Evolutionary conservation across 2,113 vertebrate genomes (phyloP), one percentile per base, ranked within the genome.

Genomic region (Leuciscus idus): DNA sequence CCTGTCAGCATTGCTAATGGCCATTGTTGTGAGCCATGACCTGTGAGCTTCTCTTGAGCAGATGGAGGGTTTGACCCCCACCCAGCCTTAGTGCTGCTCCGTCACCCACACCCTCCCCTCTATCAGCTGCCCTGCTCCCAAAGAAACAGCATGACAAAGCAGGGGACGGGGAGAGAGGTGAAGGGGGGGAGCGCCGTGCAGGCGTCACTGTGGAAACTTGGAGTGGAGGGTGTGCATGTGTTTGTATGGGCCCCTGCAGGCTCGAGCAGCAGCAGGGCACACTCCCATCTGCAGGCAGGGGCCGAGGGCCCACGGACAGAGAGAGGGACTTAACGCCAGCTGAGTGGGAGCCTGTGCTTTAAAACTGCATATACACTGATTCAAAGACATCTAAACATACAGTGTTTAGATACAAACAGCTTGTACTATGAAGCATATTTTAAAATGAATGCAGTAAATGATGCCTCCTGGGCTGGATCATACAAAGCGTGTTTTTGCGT

Each of bases 121-220:
- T 46, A 84, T 90, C 89, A 90, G 88, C 86, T 91, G 86, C 88
- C 87, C 55, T 66, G 59, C 77, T 88, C 85, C 89, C 86, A 90
- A 86, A 89, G 85, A 90, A 87, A 86, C 83, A 86, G 88, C 79
- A 85, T 88, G 89, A 91, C 90, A 90, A 88, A 88, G 88, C 88
- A 90, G 36, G 61, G 73, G 85, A 83, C 33, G 57, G 81, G 81
- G 79, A 62, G 52, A 61, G 46, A 73, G 9, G 43, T 17, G 46
- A 68, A 33, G 33, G 19, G 55, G 83, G 17, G 28, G 11, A 26
- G 55, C 39, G 79, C 84, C 55, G 88, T 79, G 74, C 70, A 59
- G 59, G 62, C 66, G 62, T 89, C 88, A 86, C 88, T 89, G 88
- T 88, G 89, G 89, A 86, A 89, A 86, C 87, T 61, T 85, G n/a